Percentiles rank a stretch among this genome's conserved stretches.
These are phyloP conservation scores for Stigmatopora nigra DNA, from an alignment of 2,113 vertebrate genomes.

Conservation along the genomic window DNA sequence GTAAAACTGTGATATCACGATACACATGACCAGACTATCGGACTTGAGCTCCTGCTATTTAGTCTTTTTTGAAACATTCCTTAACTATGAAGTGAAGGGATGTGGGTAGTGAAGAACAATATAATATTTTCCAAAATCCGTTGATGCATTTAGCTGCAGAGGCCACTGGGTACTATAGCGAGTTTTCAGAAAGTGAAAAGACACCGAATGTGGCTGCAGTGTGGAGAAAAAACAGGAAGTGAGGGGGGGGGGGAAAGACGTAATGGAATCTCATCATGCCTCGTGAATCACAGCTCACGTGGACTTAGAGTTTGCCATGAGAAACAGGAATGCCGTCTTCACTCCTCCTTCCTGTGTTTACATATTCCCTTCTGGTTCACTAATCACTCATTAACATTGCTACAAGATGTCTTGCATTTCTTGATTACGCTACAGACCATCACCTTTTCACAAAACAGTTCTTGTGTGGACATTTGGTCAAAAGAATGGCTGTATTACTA, in stretches of 20 bases:
- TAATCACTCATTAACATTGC: conserved; percentile 17
- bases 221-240: conserved; percentile 33
- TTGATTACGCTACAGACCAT: conserved; percentile 32
- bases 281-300: conserved; percentile 51
- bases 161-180: conserved; percentile 24
- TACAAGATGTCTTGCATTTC: conserved; percentile 16
- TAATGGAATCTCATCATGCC: conserved; percentile 27
- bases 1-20: conserved; percentile 8
- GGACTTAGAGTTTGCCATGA: conserved; percentile 24
- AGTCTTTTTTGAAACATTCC: conserved; percentile 29
- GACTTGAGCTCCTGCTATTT: conserved; percentile 23
- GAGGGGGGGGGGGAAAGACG: neutral
- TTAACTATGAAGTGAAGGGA: conserved; percentile 14
- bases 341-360: conserved; percentile 4
- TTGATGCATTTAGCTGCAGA: neutral
- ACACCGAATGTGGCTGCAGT: conserved; percentile 16
- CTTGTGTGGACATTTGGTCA: conserved; percentile 14
- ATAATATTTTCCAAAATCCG: conserved; percentile 9
- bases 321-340: conserved; percentile 30
- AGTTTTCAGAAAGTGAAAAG: conserved; percentile 23
- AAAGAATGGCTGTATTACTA: conserved; percentile 13
- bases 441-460: conserved; percentile 20
- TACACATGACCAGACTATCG: conserved; percentile 1
- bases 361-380: conserved; percentile 29
- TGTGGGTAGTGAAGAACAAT: conserved; percentile 24